phyloP scores from a whole-genome alignment of 2,797 vertebrate species.

The Molossus alvarezi region DNA sequence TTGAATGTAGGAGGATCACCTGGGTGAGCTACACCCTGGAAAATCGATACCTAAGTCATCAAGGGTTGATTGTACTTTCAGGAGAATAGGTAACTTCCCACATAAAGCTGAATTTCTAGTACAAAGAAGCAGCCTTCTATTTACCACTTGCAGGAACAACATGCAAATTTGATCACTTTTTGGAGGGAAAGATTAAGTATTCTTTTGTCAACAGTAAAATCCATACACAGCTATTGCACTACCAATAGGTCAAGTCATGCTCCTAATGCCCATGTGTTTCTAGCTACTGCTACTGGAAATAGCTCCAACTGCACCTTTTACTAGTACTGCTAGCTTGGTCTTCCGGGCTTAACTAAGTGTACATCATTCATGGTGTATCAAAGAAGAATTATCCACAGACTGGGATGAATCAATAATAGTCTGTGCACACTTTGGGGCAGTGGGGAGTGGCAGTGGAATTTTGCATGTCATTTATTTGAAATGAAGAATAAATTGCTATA shows the following conservation, averaged over 20 bases:
- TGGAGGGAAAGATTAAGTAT: background rate
- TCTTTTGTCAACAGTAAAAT: constrained; percentile 48
- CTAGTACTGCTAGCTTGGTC: background rate
- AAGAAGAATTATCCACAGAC: background rate
- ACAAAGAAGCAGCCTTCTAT: constrained; percentile 5
- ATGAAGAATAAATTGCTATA: background rate
- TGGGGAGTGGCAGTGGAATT: background rate
- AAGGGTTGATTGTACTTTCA: constrained; percentile 38
- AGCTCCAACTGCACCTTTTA: background rate
- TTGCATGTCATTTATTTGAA: background rate
- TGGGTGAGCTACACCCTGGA: background rate
- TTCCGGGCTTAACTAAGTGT: background rate
- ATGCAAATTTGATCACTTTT: background rate
- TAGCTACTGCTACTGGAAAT: background rate
- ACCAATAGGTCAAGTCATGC: constrained; percentile 25
- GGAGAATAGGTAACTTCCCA: background rate
- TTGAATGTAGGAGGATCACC: background rate
- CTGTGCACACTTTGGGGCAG: background rate
- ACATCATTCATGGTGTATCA: background rate
- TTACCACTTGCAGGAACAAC: background rate
- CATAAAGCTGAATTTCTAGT: background rate
- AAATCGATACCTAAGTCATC: background rate
- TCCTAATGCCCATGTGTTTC: constrained; percentile 24
- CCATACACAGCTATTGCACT: constrained; percentile 9
- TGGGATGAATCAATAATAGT: background rate